Percentiles rank a stretch among this genome's conserved stretches.
phyloP scores from a whole-genome alignment of 2,797 vertebrate genomes.

The Chanos chanos region DNA sequence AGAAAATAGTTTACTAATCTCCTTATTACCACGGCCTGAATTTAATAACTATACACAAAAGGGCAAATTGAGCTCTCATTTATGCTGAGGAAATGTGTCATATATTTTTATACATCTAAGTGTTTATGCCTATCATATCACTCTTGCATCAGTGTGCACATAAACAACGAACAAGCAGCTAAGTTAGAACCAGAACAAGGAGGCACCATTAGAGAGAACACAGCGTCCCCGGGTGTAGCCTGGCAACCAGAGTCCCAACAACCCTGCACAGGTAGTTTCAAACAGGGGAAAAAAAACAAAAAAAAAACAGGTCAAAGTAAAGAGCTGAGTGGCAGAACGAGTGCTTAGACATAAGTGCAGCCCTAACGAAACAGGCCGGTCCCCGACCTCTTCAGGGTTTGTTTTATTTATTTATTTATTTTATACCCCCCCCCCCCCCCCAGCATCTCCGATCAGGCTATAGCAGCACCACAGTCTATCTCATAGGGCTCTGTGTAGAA shows the following conservation, averaged over 20 bases:
- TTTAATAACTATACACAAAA: conserved; percentile 33
- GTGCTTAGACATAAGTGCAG: background rate
- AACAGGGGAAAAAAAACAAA: too few relatives aligned
- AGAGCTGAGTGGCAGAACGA: background rate
- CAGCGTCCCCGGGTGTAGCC: conserved; percentile 31
- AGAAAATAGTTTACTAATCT: too few relatives aligned
- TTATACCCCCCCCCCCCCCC: too few relatives aligned
- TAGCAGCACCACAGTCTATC: background rate
- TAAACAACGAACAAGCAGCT: too few relatives aligned
- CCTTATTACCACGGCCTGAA: too few relatives aligned
- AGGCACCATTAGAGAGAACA: conserved; percentile 36
- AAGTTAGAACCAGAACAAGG: conserved; percentile 8
- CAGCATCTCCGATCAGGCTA: too few relatives aligned
- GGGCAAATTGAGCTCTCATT: conserved; percentile 29
- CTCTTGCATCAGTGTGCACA: too few relatives aligned
- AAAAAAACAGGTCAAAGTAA: conserved; percentile 33
- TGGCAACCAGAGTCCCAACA: conserved; percentile 41
- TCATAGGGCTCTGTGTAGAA: too few relatives aligned
- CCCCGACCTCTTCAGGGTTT: too few relatives aligned
- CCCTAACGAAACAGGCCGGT: conserved; percentile 9
- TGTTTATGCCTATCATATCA: too few relatives aligned
- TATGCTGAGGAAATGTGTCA: conserved; percentile 6
- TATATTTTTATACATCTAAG: too few relatives aligned
- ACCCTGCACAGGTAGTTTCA: conserved; percentile 10
- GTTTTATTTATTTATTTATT: too few relatives aligned